Evolutionary conservation across 2,888 invertebrate species (phyloP), one percentile per base, ranked within the genome.

Genomic region (Eupithecia tripunctaria): DNA sequence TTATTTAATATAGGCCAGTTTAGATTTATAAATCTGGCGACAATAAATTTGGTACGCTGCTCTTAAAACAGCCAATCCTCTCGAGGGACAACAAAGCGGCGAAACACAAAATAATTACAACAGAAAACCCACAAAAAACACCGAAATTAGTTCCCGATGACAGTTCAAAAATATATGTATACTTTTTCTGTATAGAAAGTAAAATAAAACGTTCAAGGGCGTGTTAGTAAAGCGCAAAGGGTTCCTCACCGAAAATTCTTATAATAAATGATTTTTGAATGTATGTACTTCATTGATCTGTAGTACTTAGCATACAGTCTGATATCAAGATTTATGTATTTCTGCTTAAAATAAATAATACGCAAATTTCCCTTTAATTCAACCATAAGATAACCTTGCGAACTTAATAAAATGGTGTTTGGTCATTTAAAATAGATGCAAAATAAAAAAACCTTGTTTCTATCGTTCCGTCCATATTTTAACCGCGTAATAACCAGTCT

Each of bases 81-180:
- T 12, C 59, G 67, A 32, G 63, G 56, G 56, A 8, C 67, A 68
- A 73, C 84, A 85, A 82, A 84, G 88, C 86, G 85, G 85, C 86
- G 84, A 85, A 87, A 85, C 87, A 91, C 88, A 84, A 89, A 92
- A 92, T 91, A 91, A 92, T 89, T 89, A 90, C 87, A 89, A 87
- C 87, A 89, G 87, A 89, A 90, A 92, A 90, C 91, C 88, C 85
- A 93, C 89, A 92, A 93, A 93, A 91, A 93, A 89, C 89, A 82
- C 82, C 89, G 88, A 94, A 93, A 94, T 94, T 93, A 94, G 93
- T 94, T 94, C 93, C 90, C 94, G 94, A 94, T 94, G 94, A 94
- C 94, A 94, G 92, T 92, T 89, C 88, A 93, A 92, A 93, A 93
- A 93, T 92, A 91, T 91, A 89, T 89, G 88, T 91, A 88, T 85